Conservation (phyloP, 2,888 invertebrate genomes). For the Phragmatobia fuliginosa region DNA sequence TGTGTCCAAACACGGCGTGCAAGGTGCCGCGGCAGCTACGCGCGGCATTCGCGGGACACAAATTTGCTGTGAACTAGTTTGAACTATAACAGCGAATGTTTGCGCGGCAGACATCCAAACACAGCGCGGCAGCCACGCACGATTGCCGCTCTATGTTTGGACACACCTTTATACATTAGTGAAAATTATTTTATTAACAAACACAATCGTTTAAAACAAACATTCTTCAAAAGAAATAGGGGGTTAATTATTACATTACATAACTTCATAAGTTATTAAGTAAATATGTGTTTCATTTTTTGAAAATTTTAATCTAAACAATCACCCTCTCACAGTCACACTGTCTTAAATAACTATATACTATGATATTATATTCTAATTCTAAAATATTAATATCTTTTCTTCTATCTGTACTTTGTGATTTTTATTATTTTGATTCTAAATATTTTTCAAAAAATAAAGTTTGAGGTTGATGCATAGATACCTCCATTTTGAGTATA, state of each 20-base stretch:
- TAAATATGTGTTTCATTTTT: slow-evolving; percentile 22
- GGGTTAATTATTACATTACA: neutral
- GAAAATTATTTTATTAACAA: no score
- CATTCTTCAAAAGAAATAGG: neutral
- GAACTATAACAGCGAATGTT: no score
- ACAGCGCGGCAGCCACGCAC: no score
- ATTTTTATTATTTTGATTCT: slow-evolving; percentile 5
- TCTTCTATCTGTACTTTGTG: slow-evolving; percentile 3
- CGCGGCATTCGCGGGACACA: no score
- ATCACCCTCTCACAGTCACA: slow-evolving; percentile 45
- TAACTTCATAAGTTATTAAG: slow-evolving; percentile 5
- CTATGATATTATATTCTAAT: slow-evolving; percentile 56
- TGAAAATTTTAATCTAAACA: slow-evolving; percentile 20
- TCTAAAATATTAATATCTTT: slow-evolving; percentile 35
- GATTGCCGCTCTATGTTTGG: no score
- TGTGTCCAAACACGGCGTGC: no score
- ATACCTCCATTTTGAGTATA: neutral
- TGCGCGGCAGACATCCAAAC: no score
- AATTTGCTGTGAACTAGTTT: no score
- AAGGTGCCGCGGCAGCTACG: no score
- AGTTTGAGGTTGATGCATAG: neutral
- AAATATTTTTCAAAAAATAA: neutral
- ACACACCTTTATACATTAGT: no score
- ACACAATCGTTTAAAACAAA: neutral
- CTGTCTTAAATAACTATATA: slow-evolving; percentile 43